phyloP scores from a whole-genome alignment of 2,888 invertebrate genomes.

The Caenorhabditis sp. region DNA sequence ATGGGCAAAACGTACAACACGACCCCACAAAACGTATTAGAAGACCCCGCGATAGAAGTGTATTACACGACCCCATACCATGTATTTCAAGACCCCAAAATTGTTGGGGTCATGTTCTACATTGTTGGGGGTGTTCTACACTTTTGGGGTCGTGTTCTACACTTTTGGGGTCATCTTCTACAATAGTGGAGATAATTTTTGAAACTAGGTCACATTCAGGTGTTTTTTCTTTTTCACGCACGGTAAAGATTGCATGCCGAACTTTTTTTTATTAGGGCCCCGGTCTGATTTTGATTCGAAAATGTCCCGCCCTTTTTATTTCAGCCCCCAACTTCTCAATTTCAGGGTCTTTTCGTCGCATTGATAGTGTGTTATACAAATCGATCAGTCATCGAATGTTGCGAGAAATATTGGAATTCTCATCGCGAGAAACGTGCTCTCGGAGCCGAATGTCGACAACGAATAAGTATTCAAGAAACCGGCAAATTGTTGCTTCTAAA shows the following conservation, averaged over 20 bases:
- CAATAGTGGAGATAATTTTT: too few species aligned
- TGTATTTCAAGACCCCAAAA: background rate
- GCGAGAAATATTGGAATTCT: conserved; percentile 35
- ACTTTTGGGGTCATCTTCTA: too few species aligned
- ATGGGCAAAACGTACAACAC: too few species aligned
- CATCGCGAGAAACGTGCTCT: conserved; percentile 27
- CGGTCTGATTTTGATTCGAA: background rate
- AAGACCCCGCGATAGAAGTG: too few species aligned
- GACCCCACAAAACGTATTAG: too few species aligned
- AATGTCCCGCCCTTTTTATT: background rate
- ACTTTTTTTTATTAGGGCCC: too few species aligned
- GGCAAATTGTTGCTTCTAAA: conserved; percentile 24
- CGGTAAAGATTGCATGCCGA: background rate
- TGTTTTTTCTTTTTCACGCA: too few species aligned
- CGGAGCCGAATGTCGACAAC: conserved; percentile 34
- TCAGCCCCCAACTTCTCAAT: background rate
- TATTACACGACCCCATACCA: too few species aligned
- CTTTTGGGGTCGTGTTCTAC: too few species aligned
- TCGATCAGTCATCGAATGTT: conserved; percentile 50
- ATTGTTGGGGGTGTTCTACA: background rate
- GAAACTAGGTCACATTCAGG: too few species aligned
- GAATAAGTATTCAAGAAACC: conserved; percentile 40
- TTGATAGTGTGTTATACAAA: conserved; percentile 66
- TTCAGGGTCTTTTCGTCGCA: conserved; percentile 62
- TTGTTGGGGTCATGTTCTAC: too few species aligned